These are phyloP conservation scores for Frankliniella intonsa DNA, from an alignment of 2,888 invertebrate species.

Conservation along the genomic window DNA sequence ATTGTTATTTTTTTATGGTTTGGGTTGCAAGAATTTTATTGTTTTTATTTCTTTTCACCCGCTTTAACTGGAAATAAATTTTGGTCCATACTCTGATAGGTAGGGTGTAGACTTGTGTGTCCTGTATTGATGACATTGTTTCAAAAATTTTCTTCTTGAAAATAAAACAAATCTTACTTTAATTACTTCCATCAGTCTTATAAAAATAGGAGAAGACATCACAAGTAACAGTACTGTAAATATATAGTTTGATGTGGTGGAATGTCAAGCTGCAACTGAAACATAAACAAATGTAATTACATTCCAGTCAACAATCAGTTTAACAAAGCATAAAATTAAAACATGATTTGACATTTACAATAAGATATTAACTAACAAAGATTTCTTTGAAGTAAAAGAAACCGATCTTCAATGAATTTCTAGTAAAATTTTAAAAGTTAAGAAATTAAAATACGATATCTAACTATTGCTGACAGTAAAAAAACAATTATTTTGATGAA, in stretches of 20 bases:
- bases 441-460: too few species aligned
- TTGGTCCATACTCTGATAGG: too few species aligned
- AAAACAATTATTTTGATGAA: too few species aligned
- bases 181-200: background rate
- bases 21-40: slow-evolving; percentile 10
- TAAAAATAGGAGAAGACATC: background rate
- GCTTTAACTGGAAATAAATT: background rate
- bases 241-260: background rate
- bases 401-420: background rate
- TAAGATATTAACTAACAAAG: background rate
- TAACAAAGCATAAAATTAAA: too few species aligned
- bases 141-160: background rate
- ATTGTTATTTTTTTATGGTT: background rate
- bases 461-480: too few species aligned
- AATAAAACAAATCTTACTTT: background rate
- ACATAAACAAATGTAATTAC: background rate
- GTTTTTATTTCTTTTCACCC: background rate
- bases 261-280: background rate
- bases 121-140: background rate
- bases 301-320: background rate
- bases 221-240: background rate
- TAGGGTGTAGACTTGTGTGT: too few species aligned
- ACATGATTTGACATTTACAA: background rate
- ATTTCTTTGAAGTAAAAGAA: background rate
- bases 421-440: background rate